Conservation (phyloP, 2,113 vertebrate species). For the Cichladusa arquata region DNA sequence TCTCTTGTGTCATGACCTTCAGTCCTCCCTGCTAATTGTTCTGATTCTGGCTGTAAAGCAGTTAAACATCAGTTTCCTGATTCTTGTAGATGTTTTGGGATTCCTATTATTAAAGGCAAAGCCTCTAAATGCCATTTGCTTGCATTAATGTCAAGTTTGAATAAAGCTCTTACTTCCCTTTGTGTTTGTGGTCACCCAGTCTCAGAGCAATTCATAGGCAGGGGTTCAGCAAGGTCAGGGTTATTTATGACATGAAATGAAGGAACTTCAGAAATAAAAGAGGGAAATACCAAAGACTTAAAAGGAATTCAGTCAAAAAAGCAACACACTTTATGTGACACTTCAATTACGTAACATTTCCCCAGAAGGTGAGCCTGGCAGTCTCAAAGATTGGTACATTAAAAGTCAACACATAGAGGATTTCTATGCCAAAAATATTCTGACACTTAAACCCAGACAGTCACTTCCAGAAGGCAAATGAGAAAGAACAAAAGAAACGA, state of each 20-base stretch:
- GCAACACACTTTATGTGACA: not conserved
- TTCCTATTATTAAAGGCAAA: not conserved
- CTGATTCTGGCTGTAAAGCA: not conserved
- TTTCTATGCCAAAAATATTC: not conserved
- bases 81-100: not conserved
- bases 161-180: not conserved
- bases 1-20: not conserved
- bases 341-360: not conserved
- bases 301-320: not conserved
- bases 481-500: not conserved
- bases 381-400: not conserved
- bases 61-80: not conserved
- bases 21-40: not conserved
- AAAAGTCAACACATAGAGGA: not conserved
- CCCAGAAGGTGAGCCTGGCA: not conserved
- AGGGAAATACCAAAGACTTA: not conserved
- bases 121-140: not conserved
- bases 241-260: conserved; percentile 1
- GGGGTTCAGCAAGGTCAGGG: not conserved
- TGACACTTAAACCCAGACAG: not conserved
- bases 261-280: conserved; percentile 23
- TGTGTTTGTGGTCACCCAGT: not conserved
- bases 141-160: not conserved
- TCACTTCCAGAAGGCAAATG: not conserved
- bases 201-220: not conserved